Evolutionary conservation across 2,113 vertebrate species (phyloP).

Genomic region (Leptobrachium leishanense): DNA sequence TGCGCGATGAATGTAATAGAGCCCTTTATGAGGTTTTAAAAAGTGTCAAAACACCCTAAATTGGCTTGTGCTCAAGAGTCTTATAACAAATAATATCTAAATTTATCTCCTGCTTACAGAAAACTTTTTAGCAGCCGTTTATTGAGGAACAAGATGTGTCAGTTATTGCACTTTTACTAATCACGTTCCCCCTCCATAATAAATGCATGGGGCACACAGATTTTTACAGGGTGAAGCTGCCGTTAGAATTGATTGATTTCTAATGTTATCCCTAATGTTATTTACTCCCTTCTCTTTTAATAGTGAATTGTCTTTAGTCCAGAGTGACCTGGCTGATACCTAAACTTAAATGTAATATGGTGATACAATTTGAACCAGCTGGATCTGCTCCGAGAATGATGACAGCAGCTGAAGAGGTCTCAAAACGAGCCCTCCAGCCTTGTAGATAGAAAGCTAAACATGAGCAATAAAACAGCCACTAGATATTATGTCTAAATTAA

Average conservation of each 20-base stretch:
- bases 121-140: slow-evolving; percentile 12
- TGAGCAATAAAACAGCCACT: slow-evolving; percentile 41
- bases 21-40: no score
- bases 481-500: slow-evolving; percentile 42
- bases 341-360: slow-evolving; percentile 39
- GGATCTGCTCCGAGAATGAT: slow-evolving; percentile 37
- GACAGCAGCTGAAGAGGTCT: slow-evolving; percentile 37
- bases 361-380: slow-evolving; percentile 43
- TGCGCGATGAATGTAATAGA: no score
- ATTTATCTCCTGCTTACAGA: background rate
- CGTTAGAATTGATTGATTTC: slow-evolving; percentile 40
- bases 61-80: background rate
- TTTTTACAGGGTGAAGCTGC: slow-evolving; percentile 2
- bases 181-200: slow-evolving; percentile 45
- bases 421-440: slow-evolving; percentile 24
- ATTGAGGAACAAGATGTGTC: slow-evolving; percentile 24
- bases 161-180: slow-evolving; percentile 34
- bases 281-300: slow-evolving; percentile 34
- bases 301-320: slow-evolving; percentile 17
- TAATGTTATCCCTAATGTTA: slow-evolving; percentile 31
- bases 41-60: no score
- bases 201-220: slow-evolving; percentile 6
- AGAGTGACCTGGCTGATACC: slow-evolving; percentile 35
- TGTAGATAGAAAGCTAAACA: slow-evolving; percentile 27
- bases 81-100: slow-evolving; percentile 21